phyloP scores from a whole-genome alignment of 2,113 vertebrate species.

The Chaetura pelagica region DNA sequence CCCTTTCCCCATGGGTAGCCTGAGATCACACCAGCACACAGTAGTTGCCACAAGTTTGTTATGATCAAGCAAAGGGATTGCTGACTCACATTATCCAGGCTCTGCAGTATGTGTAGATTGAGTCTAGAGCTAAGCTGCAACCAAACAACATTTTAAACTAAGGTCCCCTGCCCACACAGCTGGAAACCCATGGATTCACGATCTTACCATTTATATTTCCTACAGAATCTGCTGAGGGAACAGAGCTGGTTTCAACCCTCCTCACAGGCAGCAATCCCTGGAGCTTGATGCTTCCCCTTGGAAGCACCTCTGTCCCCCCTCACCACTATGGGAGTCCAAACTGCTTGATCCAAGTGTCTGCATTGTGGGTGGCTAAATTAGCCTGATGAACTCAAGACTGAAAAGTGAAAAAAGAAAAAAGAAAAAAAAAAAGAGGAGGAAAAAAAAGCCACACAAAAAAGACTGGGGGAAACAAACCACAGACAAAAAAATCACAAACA shows the following conservation, averaged over 20 bases:
- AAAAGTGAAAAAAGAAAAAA: background rate
- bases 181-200: background rate
- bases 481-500: background rate
- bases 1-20: background rate
- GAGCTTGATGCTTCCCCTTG: background rate
- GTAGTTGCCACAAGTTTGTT: background rate
- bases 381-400: background rate
- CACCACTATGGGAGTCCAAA: background rate
- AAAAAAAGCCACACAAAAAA: background rate
- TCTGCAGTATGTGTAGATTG: background rate
- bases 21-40: background rate
- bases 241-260: background rate
- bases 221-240: background rate
- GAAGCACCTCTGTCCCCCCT: background rate
- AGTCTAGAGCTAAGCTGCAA: background rate
- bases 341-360: background rate
- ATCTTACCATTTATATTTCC: background rate
- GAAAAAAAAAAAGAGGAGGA: no score
- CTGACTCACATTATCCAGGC: background rate
- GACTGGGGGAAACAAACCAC: background rate
- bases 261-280: background rate
- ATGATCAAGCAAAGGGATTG: background rate
- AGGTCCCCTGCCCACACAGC: background rate
- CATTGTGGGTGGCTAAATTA: background rate
- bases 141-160: background rate